Percentiles rank a stretch among this genome's conserved stretches.
phyloP scores from a whole-genome alignment of 2,888 invertebrate genomes.

The Phasia obesa region DNA sequence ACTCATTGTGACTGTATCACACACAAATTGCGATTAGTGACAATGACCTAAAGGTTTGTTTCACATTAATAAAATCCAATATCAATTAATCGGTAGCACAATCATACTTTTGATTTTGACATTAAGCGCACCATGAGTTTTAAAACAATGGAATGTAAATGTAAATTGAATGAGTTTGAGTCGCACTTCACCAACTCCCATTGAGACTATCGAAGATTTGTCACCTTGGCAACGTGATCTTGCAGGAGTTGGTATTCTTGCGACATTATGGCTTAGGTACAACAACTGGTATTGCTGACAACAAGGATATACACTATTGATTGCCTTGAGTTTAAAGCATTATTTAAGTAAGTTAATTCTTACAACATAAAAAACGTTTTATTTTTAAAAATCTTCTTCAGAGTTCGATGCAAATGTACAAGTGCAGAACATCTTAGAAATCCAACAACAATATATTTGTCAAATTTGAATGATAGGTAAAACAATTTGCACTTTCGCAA shows the following conservation, averaged over 20 bases:
- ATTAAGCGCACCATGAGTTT: constrained; percentile 83
- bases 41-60: constrained; percentile 75
- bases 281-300: constrained; percentile 76
- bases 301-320: constrained; percentile 83
- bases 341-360: constrained; percentile 85
- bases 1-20: too few species aligned
- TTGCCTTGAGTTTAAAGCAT: constrained; percentile 86
- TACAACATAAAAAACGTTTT: neutral
- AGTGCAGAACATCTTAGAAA: too few species aligned
- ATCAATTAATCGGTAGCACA: constrained; percentile 63
- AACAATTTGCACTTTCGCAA: too few species aligned
- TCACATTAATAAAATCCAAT: neutral
- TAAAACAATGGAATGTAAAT: constrained; percentile 82
- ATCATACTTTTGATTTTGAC: constrained; percentile 82
- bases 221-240: constrained; percentile 71
- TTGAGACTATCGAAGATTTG: constrained; percentile 74
- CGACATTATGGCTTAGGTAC: constrained; percentile 77
- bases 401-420: too few species aligned
- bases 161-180: constrained; percentile 96
- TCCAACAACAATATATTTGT: too few species aligned
- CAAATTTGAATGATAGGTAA: too few species aligned
- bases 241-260: constrained; percentile 56
- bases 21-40: too few species aligned
- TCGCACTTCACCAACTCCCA: constrained; percentile 89
- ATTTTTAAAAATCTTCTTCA: too few species aligned